Base-by-base conservation (phyloP, 2,888 invertebrate species). In the Thalpophila matura region DNA sequence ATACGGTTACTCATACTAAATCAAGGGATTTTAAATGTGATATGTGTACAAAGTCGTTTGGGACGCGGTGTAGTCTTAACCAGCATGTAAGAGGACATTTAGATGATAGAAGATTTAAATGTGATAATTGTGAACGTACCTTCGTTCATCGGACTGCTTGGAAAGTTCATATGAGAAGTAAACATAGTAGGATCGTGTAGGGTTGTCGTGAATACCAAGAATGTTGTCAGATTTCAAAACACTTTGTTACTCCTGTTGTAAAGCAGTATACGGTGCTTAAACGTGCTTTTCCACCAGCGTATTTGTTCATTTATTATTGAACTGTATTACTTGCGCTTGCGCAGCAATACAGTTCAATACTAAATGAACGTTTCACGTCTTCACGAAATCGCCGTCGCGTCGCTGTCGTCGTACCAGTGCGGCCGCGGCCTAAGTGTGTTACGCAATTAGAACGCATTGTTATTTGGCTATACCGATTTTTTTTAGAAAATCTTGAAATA, bases 1-100 rank as follows among this genome's bases (percentile, higher is more conserved):
- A 88, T 43, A 71, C 79, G 20, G 76, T 81, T 0, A 83, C 83
- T 3, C 87, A 88, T 57, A 77, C 72, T 0, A 79, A 82, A 31
- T 78, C 83, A 0, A 80, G 77, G 26, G 69, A 80, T 16, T 84
- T 80, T 7, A 75, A 73, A 24, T 85, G 85, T 40, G 54, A 69
- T 0, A 60, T 74, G 35, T 85, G 85, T 33, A 56, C 55, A 0
- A 69, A 76, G 31, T 42, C 58, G 4, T 85, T 82, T 31, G 74
- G 83, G 0, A 77, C 82, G 4, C 61, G 73, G 2, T 74, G 75
- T 37, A 73, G 77, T 47, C 55, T 77, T 1, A 79, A 75, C 12
- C 74, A 80, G 14, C 85, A 86, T 64, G 50, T 86, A 10, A 65
- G 77, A 4, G 61, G 64, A 0, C 79, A 79, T 63, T 59, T 80